A percentile compares a stretch with the other conserved stretches of the same genome.
These are phyloP conservation scores for Chaetophractus vellerosus DNA, from an alignment of 2,797 vertebrate genomes.

Conservation along the genomic window DNA sequence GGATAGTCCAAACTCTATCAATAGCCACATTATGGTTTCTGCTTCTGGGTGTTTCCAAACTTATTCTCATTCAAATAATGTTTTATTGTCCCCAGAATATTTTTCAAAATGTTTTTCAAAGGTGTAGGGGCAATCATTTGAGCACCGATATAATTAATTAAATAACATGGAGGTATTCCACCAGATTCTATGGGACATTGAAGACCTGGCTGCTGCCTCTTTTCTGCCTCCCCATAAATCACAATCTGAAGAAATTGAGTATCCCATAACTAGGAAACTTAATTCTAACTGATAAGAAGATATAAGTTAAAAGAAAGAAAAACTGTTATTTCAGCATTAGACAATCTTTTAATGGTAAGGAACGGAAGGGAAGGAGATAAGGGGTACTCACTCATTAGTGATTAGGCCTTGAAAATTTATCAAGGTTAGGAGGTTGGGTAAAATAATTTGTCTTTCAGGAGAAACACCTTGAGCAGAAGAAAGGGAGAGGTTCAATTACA, in stretches of 20 bases:
- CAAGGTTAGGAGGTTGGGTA: background rate
- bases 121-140: background rate
- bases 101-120: background rate
- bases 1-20: background rate
- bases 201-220: background rate
- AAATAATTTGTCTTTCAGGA: background rate
- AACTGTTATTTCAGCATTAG: background rate
- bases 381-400: background rate
- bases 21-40: background rate
- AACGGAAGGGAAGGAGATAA: background rate
- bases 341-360: background rate
- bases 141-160: background rate
- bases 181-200: too few species aligned
- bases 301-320: background rate
- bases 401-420: background rate
- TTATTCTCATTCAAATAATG: background rate
- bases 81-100: background rate
- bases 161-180: background rate
- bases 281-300: background rate
- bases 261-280: background rate
- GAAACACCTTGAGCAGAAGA: background rate
- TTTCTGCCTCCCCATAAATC: background rate
- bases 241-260: background rate
- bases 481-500: background rate
- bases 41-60: slow-evolving; percentile 24